Conservation (phyloP, 2,113 vertebrate species). For the Sardina pilchardus region DNA sequence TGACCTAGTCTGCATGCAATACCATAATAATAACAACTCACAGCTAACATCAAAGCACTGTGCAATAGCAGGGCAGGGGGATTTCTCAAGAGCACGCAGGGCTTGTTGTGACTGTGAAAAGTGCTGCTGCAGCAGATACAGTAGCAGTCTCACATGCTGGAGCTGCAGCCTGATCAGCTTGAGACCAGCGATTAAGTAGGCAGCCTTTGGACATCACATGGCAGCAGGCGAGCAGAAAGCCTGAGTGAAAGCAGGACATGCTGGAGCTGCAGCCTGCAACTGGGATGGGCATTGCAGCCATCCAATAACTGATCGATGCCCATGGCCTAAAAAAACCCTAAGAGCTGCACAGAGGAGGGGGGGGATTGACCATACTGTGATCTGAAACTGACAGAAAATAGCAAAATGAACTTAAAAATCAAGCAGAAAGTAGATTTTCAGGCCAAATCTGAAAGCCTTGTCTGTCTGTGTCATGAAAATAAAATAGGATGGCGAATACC, state of each 20-base stretch:
- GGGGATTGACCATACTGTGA: not conserved
- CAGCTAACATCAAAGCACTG: not conserved
- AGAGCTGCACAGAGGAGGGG: not conserved
- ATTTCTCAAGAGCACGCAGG: not conserved
- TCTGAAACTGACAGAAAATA: not conserved
- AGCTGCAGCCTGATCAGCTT: not conserved
- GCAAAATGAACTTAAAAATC: not conserved
- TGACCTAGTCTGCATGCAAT: not conserved
- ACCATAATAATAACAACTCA: not conserved
- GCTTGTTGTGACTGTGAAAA: not conserved
- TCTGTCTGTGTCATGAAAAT: not conserved
- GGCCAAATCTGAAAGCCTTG: not conserved
- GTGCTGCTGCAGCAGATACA: not conserved
- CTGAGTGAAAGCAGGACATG: not conserved
- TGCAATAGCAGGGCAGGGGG: not conserved
- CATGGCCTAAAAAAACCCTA: not conserved
- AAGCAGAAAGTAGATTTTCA: not conserved
- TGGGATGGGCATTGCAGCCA: not conserved
- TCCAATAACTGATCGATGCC: not conserved
- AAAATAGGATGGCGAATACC: not conserved
- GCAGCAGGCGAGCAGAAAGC: not conserved
- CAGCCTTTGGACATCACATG: slow-evolving; percentile 3
- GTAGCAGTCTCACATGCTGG: not conserved
- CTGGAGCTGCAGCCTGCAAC: not conserved
- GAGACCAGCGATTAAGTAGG: not conserved